Conservation (phyloP, 2,113 vertebrate species). For the Nanger granti region DNA sequence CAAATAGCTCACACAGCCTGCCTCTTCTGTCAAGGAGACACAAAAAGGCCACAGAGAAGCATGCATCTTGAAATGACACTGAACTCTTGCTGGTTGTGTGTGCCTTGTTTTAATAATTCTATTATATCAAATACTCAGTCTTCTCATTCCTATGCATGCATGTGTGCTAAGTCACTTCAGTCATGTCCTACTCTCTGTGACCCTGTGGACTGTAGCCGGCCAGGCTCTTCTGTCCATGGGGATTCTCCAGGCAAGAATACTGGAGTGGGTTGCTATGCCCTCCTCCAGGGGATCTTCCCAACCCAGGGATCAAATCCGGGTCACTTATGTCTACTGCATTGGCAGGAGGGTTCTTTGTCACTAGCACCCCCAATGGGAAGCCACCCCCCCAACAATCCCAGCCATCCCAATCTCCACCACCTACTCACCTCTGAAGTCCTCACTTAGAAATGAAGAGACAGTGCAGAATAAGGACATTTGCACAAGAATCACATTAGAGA, state of each 20-base stretch:
- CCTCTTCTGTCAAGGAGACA: neutral
- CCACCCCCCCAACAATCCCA: accelerated
- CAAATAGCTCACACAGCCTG: neutral
- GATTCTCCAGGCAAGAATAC: neutral
- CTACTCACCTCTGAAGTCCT: neutral
- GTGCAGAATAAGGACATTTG: neutral
- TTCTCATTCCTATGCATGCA: neutral
- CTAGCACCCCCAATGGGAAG: neutral
- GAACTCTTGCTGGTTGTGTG: neutral
- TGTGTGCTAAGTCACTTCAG: neutral
- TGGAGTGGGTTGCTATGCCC: neutral
- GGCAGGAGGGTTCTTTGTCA: neutral
- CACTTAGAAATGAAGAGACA: neutral
- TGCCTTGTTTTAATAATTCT: neutral
- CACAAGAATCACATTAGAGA: neutral
- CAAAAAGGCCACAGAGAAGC: neutral
- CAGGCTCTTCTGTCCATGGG: neutral
- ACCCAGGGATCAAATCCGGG: neutral
- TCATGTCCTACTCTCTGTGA: neutral
- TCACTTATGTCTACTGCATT: neutral
- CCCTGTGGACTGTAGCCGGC: neutral
- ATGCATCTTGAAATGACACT: neutral
- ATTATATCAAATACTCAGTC: too few species aligned
- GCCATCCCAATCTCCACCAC: neutral
- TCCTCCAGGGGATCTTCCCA: neutral